Base-by-base conservation (phyloP, 2,113 vertebrate species). In the Campylorhamphus procurvoides region DNA sequence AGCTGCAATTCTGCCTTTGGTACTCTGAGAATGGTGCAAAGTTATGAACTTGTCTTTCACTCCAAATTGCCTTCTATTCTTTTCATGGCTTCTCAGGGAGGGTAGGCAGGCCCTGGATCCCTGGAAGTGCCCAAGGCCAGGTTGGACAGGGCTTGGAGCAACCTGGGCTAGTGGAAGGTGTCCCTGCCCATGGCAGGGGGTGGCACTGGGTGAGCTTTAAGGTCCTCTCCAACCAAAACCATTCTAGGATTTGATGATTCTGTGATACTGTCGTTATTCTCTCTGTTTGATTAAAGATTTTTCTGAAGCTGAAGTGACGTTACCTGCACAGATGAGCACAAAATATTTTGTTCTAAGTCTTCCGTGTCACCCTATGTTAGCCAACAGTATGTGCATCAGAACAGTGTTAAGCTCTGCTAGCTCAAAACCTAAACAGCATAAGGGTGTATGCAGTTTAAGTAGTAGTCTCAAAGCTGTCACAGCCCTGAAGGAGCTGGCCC, bases 101-200 rank as follows among this genome's bases (percentile, higher is more conserved):
- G 9, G 1, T 2, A 7, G 16, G 0, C 13, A 55, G 49, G 42
- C 35, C 24, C 49, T 79, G 58, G 35, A 37, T 37, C 37, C 40
- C 23, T 29, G n/a, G n/a, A 3, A 63, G 16, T 40, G 29, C 5
- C 19, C 75, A 56, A 87, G 24, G 40, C n/a, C 40, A 35, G n/a
- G 24, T 0, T 47, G 28, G 47, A 47, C 4, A 0, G n/a, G 47
- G 27, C 18, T 39, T 33, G 56, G 47, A 62, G 64, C 12, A 39
- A 0, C 23, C 15, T 47, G 28, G 18, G 1, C 0, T 18, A 39
- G 46, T 19, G 29, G 37, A 17, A 52, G 14, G 4, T 44, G 25
- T 52, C 42, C 31, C 12, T 78, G 39, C 55, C 23, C 39, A 19
- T 13, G 28, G 56, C n/a, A 40, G 23, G 18, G 27, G 12, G 3